Evolutionary conservation across 2,113 vertebrate species (phyloP).

Genomic region (human (Homo sapiens)): DNA sequence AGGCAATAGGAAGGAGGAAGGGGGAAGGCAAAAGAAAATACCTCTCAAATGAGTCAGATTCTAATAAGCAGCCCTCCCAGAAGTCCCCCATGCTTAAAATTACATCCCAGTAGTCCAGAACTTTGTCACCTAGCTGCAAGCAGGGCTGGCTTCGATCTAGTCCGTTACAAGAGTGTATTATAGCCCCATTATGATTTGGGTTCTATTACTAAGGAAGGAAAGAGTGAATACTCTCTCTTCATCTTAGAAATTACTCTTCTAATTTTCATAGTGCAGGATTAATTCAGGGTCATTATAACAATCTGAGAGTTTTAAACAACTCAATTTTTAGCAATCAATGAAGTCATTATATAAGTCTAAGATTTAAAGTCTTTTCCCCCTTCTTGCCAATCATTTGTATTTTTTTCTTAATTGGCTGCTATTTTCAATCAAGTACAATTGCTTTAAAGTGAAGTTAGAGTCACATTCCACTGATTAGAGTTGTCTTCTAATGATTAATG

Average conservation of each 20-base stretch:
- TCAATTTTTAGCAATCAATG: constrained; percentile 45
- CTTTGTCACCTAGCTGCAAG: neutral
- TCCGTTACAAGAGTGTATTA: neutral
- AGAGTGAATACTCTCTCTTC: neutral
- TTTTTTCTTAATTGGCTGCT: constrained; percentile 61
- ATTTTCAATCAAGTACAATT: constrained; percentile 72
- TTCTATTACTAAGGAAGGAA: neutral
- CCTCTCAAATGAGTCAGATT: neutral
- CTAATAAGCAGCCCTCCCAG: neutral
- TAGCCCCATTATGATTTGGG: neutral
- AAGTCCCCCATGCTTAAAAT: neutral
- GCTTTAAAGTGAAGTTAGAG: constrained; percentile 39
- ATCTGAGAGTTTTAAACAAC: constrained; percentile 40
- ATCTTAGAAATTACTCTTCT: neutral
- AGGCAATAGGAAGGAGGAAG: neutral
- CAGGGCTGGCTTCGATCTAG: neutral
- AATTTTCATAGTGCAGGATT: neutral
- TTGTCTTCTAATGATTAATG: constrained; percentile 67
- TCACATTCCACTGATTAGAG: constrained; percentile 62
- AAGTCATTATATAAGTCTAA: constrained; percentile 30
- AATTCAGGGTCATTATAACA: neutral
- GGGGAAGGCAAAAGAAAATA: neutral
- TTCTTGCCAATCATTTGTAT: constrained; percentile 57
- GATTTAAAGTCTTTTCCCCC: neutral
- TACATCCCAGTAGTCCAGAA: neutral